Evolutionary conservation across 1,140 invertebrate species (phyloP).

Genomic region (Plodia interpunctella): DNA sequence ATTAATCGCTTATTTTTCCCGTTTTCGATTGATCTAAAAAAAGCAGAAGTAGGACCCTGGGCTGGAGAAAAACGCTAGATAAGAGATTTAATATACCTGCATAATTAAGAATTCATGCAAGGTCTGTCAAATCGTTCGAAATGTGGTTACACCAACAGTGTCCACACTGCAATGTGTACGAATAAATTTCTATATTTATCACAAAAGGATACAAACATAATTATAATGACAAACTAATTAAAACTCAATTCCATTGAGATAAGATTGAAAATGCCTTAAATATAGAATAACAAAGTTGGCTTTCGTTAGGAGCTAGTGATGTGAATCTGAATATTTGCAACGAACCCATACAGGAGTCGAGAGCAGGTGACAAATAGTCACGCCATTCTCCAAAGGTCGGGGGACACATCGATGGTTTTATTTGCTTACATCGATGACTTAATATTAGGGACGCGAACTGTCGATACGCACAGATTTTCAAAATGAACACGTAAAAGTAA

Average conservation of each 20-base stretch:
- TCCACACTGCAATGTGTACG: conserved; percentile 47
- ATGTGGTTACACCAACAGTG: conserved; percentile 60
- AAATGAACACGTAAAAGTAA: not conserved
- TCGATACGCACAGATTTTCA: conserved; percentile 22
- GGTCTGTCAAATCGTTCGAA: conserved; percentile 59
- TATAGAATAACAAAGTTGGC: conserved; percentile 19
- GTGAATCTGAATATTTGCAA: conserved; percentile 64
- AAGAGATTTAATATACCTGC: too few species aligned
- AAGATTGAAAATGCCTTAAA: conserved; percentile 22
- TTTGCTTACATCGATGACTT: conserved; percentile 62
- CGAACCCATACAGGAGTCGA: conserved; percentile 66
- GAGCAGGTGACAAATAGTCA: conserved; percentile 74
- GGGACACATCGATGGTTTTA: conserved; percentile 68
- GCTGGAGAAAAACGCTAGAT: too few species aligned
- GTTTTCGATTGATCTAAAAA: too few species aligned
- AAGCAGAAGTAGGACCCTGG: too few species aligned
- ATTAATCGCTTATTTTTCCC: too few species aligned
- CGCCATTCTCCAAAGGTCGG: conserved; percentile 59
- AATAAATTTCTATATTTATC: conserved; percentile 40
- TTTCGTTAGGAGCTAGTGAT: conserved; percentile 37
- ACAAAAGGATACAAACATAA: conserved; percentile 9
- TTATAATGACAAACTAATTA: too few species aligned
- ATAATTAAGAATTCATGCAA: conserved; percentile 54
- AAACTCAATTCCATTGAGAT: too few species aligned
- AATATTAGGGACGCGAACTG: conserved; percentile 54